phyloP scores from a whole-genome alignment of 2,113 vertebrate genomes.

The Isichthys henryi region DNA sequence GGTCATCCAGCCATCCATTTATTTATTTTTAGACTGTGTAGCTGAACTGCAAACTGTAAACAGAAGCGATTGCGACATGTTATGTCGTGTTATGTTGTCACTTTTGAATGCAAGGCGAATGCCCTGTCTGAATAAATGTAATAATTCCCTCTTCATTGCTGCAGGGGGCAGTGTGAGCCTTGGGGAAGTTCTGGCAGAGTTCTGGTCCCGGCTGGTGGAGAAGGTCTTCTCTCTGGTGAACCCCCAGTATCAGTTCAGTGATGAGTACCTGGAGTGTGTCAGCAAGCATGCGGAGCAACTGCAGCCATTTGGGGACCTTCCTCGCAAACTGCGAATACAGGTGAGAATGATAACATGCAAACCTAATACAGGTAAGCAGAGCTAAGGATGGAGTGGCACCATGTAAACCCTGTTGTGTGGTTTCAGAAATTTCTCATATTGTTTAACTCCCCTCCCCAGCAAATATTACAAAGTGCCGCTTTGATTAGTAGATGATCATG shows the following conservation, averaged over 20 bases:
- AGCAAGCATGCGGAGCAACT: slow-evolving; percentile 69
- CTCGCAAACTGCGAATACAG: slow-evolving; percentile 71
- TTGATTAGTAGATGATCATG: neutral
- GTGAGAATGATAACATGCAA: slow-evolving; percentile 42
- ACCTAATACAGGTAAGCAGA: neutral
- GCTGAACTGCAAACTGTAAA: neutral
- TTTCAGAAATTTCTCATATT: neutral
- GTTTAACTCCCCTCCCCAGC: neutral
- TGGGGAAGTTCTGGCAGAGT: slow-evolving; percentile 73
- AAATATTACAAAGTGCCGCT: neutral
- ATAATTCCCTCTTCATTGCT: slow-evolving; percentile 3
- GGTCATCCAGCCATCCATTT: neutral
- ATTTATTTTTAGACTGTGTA: neutral
- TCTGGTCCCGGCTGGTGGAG: slow-evolving; percentile 79
- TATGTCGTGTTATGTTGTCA: neutral
- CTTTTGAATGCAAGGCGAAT: neutral
- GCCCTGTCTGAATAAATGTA: neutral
- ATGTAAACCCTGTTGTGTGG: neutral
- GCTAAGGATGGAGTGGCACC: neutral
- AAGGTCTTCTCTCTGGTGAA: slow-evolving; percentile 76
- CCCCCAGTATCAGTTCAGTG: slow-evolving; percentile 75
- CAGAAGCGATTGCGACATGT: neutral
- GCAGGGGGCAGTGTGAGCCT: slow-evolving; percentile 65
- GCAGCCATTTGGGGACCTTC: slow-evolving; percentile 76
- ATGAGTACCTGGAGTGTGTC: slow-evolving; percentile 80